Evolutionary conservation across 2,113 vertebrate species (phyloP).

Genomic region (Tyrannus savana): DNA sequence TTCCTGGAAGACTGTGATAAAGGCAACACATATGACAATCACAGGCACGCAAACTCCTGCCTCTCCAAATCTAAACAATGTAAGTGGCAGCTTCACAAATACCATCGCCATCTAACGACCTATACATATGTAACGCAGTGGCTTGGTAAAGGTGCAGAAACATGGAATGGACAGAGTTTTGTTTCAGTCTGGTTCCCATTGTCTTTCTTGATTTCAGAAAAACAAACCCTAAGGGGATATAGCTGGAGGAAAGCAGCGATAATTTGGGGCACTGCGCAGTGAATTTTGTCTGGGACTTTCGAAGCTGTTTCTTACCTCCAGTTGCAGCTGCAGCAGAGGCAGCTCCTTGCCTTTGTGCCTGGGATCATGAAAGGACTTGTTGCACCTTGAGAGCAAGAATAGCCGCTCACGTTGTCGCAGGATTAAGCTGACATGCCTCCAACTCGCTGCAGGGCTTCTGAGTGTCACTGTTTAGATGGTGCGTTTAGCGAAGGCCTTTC

Average conservation of each 20-base stretch:
- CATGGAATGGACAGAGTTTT: background rate
- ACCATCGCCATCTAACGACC: fast-evolving
- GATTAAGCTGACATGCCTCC: background rate
- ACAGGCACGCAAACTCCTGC: background rate
- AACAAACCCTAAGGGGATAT: background rate
- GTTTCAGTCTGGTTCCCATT: background rate
- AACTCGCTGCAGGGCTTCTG: background rate
- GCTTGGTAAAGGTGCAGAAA: background rate
- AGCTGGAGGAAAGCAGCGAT: background rate
- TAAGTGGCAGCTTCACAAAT: background rate
- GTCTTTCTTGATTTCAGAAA: background rate
- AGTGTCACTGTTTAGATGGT: background rate
- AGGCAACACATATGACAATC: background rate
- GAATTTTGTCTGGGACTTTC: background rate
- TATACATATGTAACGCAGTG: background rate
- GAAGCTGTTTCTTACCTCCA: background rate
- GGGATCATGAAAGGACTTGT: background rate
- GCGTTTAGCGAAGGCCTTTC: background rate
- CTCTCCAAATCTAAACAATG: background rate
- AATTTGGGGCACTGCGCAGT: background rate
- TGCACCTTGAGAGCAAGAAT: background rate
- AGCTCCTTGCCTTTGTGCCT: background rate
- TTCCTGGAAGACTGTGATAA: background rate
- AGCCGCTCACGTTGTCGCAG: fast-evolving
- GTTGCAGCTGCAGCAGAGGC: background rate